A percentile compares a stretch with the other conserved stretches of the same genome.
Evolutionary conservation across 2,113 vertebrate species (phyloP).

Genomic region (Hydrochoerus hydrochaeris): DNA sequence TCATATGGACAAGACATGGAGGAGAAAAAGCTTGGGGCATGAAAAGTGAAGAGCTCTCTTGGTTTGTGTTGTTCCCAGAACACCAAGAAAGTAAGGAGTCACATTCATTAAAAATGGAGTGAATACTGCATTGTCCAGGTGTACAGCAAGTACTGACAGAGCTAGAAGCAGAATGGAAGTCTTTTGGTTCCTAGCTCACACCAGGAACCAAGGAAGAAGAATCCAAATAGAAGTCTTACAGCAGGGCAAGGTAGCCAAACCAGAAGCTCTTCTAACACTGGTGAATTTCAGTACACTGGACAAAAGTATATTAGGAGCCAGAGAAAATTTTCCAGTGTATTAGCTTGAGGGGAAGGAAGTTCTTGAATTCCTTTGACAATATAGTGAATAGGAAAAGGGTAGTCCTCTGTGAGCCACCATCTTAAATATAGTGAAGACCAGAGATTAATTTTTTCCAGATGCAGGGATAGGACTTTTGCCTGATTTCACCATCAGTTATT

Average conservation of each 20-base stretch:
- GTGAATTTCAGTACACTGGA: background rate
- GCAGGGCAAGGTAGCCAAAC: background rate
- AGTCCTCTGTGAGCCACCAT: background rate
- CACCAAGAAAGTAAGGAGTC: background rate
- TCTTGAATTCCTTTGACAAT: background rate
- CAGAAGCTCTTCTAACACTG: background rate
- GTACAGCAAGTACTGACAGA: background rate
- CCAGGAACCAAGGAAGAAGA: background rate
- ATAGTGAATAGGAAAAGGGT: background rate
- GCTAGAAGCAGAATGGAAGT: background rate
- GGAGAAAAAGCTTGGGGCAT: background rate
- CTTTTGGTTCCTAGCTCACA: background rate
- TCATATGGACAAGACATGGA: background rate
- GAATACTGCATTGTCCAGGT: background rate
- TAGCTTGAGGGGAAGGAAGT: background rate
- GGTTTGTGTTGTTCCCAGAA: background rate
- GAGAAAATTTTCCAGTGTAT: background rate
- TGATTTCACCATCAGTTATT: background rate
- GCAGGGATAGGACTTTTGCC: background rate
- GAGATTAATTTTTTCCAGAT: conserved; percentile 12
- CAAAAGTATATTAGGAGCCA: background rate
- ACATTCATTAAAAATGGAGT: background rate
- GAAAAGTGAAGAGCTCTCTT: background rate
- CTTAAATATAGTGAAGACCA: background rate
- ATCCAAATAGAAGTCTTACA: background rate